Evolutionary conservation across 2,797 vertebrate species (phyloP).

Genomic region (Octomys mimax): DNA sequence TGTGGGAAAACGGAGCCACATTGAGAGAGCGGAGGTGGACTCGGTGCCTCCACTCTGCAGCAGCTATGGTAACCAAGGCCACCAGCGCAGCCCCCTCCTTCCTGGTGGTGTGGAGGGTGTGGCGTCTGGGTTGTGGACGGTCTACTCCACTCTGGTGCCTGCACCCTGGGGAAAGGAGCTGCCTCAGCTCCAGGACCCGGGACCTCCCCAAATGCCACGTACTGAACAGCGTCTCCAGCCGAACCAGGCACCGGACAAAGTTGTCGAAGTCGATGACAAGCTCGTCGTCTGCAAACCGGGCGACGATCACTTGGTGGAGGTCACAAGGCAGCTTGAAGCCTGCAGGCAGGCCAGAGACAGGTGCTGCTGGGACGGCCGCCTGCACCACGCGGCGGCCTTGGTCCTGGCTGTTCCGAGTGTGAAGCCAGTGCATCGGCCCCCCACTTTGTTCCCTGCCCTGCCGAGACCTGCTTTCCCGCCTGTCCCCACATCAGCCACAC

Average conservation of each 20-base stretch:
- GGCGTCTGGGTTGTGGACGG: background rate
- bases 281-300: conserved; percentile 92
- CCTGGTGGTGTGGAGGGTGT: background rate
- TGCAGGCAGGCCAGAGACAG: conserved; percentile 64
- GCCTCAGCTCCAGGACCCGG: background rate
- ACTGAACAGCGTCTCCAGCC: conserved; percentile 95
- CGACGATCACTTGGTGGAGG: conserved; percentile 93
- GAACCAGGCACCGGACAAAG: conserved; percentile 93
- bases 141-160: background rate
- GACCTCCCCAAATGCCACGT: conserved; percentile 77
- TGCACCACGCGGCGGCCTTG: background rate
- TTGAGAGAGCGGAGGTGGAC: background rate
- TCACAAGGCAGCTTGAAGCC: conserved; percentile 93
- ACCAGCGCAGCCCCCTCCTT: rapidly evolving
- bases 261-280: conserved; percentile 94
- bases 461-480: background rate
- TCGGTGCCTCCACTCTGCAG: rapidly evolving
- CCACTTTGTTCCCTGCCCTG: background rate
- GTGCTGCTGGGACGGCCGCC: rapidly evolving
- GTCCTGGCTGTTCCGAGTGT: background rate
- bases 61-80: background rate
- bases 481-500: background rate
- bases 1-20: conserved; percentile 73
- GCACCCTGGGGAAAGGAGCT: background rate
- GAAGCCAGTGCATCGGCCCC: background rate